Evolutionary conservation across 64 coral and sea anemone species (phyloP), one percentile per base, ranked within the genome.

Genomic region (Pocillopora verrucosa): DNA sequence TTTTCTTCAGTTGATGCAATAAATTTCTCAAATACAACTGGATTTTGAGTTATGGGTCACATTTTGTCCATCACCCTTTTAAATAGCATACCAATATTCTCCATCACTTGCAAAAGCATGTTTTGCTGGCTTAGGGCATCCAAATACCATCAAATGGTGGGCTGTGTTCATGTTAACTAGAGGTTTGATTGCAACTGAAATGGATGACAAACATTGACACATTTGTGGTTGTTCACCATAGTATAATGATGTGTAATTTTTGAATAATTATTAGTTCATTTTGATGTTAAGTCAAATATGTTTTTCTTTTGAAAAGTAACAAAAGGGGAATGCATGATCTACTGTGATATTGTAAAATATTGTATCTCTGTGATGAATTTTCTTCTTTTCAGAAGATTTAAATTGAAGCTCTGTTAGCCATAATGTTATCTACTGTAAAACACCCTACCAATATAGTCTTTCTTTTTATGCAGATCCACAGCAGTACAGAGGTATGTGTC

Each of bases 141-240:
- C 97, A 93, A 99, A 95, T 85, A 99, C 61, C 16, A 99, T 70
- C 97, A 99, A 95, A 62, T 99, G 97, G 75, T 99, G 97, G n/a
- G 93, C 97, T 5, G 97, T 99, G 24, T 95, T 83, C 87, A 93
- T 92, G 60, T 99, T 91, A 19, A 94, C 97, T 87, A 91, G 91
- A 62, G 97, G 97, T 72, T 93, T 80, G 87, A 95, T 95, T 72
- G 93, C 93, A 80, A 93, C 97, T 99, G 79, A 62, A 91, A 90
- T 85, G 45, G 7, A 63, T 2, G 14, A 16, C 11, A 67, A 9
- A 83, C 34, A 63, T 0, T n/a, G 20, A 83, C 22, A 20, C 9
- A 26, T 36, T 5, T 25, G 2, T 25, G 10, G 3, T 24, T 70
- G 11, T 70, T 51, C 7, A 4, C 41, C 67, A 30, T 24, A 25